Percentiles rank a stretch among this genome's conserved stretches.
phyloP scores from a whole-genome alignment of 2,888 invertebrate species.

The Himalopsyche tibetana region DNA sequence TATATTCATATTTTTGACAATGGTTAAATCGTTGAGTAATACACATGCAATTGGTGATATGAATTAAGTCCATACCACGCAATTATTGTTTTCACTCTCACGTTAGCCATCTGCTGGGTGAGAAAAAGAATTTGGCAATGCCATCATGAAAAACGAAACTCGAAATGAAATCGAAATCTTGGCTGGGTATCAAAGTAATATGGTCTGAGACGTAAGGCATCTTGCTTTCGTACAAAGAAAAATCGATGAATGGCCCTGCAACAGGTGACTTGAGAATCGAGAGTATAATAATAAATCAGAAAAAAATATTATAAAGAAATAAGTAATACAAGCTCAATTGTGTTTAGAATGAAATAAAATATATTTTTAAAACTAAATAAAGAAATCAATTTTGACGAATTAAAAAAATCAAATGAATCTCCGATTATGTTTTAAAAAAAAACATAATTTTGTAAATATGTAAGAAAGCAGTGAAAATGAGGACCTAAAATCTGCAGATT shows the following conservation, averaged over 20 bases:
- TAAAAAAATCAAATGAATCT: too few relatives aligned
- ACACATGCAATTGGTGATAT: neutral
- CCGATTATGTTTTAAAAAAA: too few relatives aligned
- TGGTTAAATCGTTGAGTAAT: too few relatives aligned
- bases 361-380: too few relatives aligned
- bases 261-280: neutral
- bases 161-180: conserved; percentile 17
- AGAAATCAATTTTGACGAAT: too few relatives aligned
- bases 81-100: neutral
- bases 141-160: neutral
- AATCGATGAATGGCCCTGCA: neutral
- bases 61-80: neutral
- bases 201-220: neutral
- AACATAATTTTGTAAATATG: too few relatives aligned
- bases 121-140: neutral
- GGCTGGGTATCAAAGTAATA: neutral
- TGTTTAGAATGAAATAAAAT: too few relatives aligned
- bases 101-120: neutral
- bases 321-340: too few relatives aligned
- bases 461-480: too few relatives aligned
- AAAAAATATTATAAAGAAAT: too few relatives aligned
- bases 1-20: too few relatives aligned
- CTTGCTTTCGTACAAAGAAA: neutral
- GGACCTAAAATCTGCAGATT: too few relatives aligned
- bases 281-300: neutral